Base-by-base conservation (phyloP, 2,113 vertebrate species). In the Catharus bicknelli region DNA sequence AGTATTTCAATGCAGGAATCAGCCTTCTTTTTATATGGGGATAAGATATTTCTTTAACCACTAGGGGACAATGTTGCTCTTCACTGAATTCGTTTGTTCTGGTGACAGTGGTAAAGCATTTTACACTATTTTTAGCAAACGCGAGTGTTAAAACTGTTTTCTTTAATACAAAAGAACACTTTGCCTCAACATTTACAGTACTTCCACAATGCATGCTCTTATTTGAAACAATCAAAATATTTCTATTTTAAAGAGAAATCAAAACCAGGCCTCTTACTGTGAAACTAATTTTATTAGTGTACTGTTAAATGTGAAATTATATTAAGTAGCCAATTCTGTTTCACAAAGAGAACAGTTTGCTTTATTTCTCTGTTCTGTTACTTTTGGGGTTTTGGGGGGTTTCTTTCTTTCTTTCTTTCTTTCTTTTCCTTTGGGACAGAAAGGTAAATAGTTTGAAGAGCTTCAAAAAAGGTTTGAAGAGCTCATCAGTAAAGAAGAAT, bases 41-140 rank as follows among this genome's bases (percentile, higher is more conserved):
- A 29, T 79, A 40, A 90, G 62, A 79, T 73, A 92, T 43, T 85
- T 32, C 7, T 81, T 85, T 3, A 17, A 3, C 92, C 98, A 94
- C 85, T 95, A 98, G 97, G 87, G 97, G 97, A 8, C 97, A 97
- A 91, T 98, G 93, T 98, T 97, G 96, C 13, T 94, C 97, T 97
- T 97, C n/a, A 81, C 68, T 7, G 59, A 84, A 40, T 81, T 21
- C 9, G 32, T n/a, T 57, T 30, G 25, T 61, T 19, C 50, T 38
- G 4, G 47, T 29, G 29, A 45, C 17, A 10, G 19, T 5, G 57
- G 67, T 51, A 42, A 86, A 93, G 59, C 73, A 72, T 88, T 94
- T 34, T 59, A 53, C 32, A 11, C 90, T 96, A 96, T 96, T 97
- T 97, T 96, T 96, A 97, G 95, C 63, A 95, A 96, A 97, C 82